Evolutionary conservation across 1,140 invertebrate genomes (phyloP), one percentile per base, ranked within the genome.

Genomic region (Ctenoplectra terminalis): DNA sequence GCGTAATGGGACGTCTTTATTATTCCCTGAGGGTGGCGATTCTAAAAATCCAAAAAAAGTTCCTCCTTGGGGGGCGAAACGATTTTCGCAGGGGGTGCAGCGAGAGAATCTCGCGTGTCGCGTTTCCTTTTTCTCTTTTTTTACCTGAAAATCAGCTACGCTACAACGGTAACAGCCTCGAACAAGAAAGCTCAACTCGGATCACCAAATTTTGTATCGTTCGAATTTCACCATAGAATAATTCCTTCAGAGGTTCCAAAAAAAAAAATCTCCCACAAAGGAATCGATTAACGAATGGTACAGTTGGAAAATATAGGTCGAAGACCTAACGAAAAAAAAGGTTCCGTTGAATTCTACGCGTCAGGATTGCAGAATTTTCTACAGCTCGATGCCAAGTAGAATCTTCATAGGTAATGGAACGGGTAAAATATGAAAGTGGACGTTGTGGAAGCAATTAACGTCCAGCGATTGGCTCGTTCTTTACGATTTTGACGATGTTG

Each of bases 1-100:
- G 79, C 86, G 87, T 92, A 92, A 93, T 92, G 86, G 90, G 67
- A 81, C 71, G 85, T 85, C 85, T 87, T 84, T 85, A 82, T 86
- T 77, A 70, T 85, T 84, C 71, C 56, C 63, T 81, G 71, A 85
- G 84, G 78, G 63, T 77, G 77, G 78, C 83, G 73, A 82, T 81
- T 70, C 52, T 9, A 40, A n/a, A 43, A 31, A 56, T 23, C 43
- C 20, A 31, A 50, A 86, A 77, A 82, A 76, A 87, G 52, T 37
- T 48, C 69, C 67, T 58, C 76, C 5, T 46, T 5, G 40, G 71
- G 56, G 77, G 61, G 61, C 34, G 58, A 58, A 73, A 58, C 77
- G 66, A 61, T 60, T 83, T 70, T 84, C 67, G 50, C 56, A 85
- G 73, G 66, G 80, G 69, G 63, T 34, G 66, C 50, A 34, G 29